phyloP scores from a whole-genome alignment of 37 sponge, comb jelly and placozoan genomes.

The Bolinopsis microptera region DNA sequence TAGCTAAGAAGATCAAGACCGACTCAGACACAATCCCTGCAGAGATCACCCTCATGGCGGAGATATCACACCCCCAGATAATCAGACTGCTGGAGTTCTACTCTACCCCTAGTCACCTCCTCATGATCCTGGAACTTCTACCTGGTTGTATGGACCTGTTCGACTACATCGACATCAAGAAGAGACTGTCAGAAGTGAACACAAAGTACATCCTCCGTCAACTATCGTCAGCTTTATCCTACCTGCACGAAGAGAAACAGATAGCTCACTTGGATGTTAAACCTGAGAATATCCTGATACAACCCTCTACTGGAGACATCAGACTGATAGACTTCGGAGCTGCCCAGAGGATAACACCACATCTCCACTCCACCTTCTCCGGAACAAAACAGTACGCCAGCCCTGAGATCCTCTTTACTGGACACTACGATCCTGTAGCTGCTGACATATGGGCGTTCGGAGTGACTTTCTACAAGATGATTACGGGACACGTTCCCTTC shows the following conservation, averaged over 20 bases:
- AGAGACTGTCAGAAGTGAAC: slow-evolving; percentile 16
- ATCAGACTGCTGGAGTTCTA: slow-evolving; percentile 34
- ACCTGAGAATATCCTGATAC: slow-evolving; percentile 51
- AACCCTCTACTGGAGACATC: not conserved
- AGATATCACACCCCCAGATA: slow-evolving; percentile 16
- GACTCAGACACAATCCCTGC: not conserved
- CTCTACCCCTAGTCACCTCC: not conserved
- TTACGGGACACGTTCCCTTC: slow-evolving; percentile 56
- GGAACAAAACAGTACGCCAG: slow-evolving; percentile 62
- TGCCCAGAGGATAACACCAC: not conserved
- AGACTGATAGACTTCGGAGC: slow-evolving; percentile 64
- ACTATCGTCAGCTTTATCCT: not conserved
- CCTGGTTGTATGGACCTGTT: slow-evolving; percentile 52
- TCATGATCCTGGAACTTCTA: slow-evolving; percentile 52
- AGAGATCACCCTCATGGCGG: not conserved
- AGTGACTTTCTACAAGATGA: slow-evolving; percentile 52
- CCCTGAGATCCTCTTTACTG: slow-evolving; percentile 32
- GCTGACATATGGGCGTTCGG: slow-evolving; percentile 62
- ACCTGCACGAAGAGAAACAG: slow-evolving; percentile 49
- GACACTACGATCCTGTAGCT: not conserved
- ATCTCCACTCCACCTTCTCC: not conserved
- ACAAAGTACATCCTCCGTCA: slow-evolving; percentile 16
- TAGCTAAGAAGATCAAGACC: slow-evolving; percentile 36
- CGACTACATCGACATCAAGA: slow-evolving; percentile 61
- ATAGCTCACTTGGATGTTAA: slow-evolving; percentile 49